Percentiles rank a stretch among this genome's conserved stretches.
phyloP scores from a whole-genome alignment of 2,797 vertebrate genomes.

The Oophaga sylvatica region DNA sequence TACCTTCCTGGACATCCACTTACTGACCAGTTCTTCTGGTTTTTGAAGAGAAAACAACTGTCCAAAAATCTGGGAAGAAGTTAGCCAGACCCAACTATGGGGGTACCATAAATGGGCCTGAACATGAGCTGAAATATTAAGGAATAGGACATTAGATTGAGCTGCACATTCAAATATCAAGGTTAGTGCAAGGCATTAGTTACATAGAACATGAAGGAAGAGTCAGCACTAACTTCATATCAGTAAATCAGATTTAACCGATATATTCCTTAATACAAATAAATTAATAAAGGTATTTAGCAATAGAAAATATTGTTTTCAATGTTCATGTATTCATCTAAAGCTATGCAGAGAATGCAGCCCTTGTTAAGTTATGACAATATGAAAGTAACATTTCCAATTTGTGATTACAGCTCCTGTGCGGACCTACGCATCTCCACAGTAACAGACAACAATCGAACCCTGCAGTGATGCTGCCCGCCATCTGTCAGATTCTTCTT shows the following conservation, averaged over 20 bases:
- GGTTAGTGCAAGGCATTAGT: neutral
- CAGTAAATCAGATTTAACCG: too few relatives aligned
- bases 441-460: neutral
- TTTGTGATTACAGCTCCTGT: neutral
- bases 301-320: too few relatives aligned
- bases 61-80: constrained; percentile 91
- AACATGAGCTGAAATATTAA: constrained; percentile 77
- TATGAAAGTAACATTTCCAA: too few relatives aligned
- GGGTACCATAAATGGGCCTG: constrained; percentile 89
- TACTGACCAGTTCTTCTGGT: constrained; percentile 82
- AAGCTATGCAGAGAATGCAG: too few relatives aligned
- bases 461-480: neutral
- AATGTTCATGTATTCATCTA: too few relatives aligned
- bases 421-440: neutral
- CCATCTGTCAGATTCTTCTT: too few relatives aligned
- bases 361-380: too few relatives aligned
- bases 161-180: neutral
- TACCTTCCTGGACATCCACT: constrained; percentile 72
- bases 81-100: constrained; percentile 97
- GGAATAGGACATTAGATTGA: neutral
- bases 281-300: too few relatives aligned
- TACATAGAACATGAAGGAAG: neutral
- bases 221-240: too few relatives aligned
- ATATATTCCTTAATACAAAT: too few relatives aligned
- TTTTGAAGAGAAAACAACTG: constrained; percentile 88